phyloP scores from a whole-genome alignment of 2,888 invertebrate species.

The Peribatodes rhomboidaria region DNA sequence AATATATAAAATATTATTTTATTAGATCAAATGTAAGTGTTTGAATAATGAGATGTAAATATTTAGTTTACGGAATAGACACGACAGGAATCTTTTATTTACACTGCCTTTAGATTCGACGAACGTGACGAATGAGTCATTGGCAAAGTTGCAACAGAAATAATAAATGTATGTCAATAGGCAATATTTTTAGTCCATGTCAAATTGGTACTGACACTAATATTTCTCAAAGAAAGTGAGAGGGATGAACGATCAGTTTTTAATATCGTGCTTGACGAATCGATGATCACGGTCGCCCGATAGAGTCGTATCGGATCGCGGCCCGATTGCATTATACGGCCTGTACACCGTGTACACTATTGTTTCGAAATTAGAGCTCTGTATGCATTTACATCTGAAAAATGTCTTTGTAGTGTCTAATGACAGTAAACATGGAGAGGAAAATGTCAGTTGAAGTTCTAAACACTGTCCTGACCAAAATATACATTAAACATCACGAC shows the following conservation, averaged over 20 bases:
- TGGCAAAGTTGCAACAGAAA: background rate
- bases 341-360: too few species aligned
- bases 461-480: background rate
- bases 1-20: too few species aligned
- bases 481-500: background rate
- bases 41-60: too few species aligned
- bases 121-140: background rate
- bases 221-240: slow-evolving; percentile 55
- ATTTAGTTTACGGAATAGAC: too few species aligned
- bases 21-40: too few species aligned
- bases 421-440: background rate
- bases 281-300: slow-evolving; percentile 61
- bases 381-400: slow-evolving; percentile 8
- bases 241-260: slow-evolving; percentile 54
- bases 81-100: too few species aligned
- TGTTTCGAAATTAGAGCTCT: slow-evolving; percentile 47
- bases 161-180: slow-evolving; percentile 3
- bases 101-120: too few species aligned
- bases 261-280: slow-evolving; percentile 60
- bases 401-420: background rate
- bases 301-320: slow-evolving; percentile 51
- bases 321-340: slow-evolving; percentile 52
- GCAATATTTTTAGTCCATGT: slow-evolving; percentile 18
- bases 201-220: slow-evolving; percentile 10
- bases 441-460: background rate